These are phyloP conservation scores for Sminthurides bifidus DNA, from an alignment of 1,140 invertebrate genomes.

Conservation along the genomic window DNA sequence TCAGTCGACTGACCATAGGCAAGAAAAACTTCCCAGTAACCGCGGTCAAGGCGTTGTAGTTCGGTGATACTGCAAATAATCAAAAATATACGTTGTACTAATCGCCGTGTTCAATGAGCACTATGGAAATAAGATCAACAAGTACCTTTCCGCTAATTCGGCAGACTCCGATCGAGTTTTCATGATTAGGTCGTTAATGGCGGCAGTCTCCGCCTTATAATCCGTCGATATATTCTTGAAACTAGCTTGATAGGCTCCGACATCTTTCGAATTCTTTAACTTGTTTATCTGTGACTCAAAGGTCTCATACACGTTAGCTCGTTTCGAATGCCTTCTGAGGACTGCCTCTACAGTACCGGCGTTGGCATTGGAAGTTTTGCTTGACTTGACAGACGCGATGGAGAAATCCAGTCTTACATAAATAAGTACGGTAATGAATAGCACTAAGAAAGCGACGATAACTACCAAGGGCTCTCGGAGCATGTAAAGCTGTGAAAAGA, in stretches of 20 bases:
- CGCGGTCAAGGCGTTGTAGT: constrained; percentile 31
- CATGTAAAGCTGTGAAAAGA: constrained; percentile 42
- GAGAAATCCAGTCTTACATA: constrained; percentile 94
- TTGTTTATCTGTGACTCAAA: constrained; percentile 53
- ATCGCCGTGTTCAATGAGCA: background rate
- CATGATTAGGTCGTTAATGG: constrained; percentile 45
- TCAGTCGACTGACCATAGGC: constrained; percentile 47
- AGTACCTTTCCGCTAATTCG: constrained; percentile 46
- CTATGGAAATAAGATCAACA: background rate
- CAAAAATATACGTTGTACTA: constrained; percentile 11
- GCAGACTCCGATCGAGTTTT: constrained; percentile 51
- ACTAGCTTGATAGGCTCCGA: constrained; percentile 40
- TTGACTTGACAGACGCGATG: constrained; percentile 41
- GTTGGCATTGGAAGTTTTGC: constrained; percentile 36
- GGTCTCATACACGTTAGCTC: constrained; percentile 49
- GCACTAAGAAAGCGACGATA: constrained; percentile 70
- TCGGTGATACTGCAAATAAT: constrained; percentile 32
- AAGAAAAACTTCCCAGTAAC: constrained; percentile 35
- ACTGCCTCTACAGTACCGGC: constrained; percentile 38
- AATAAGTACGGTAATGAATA: constrained; percentile 85
- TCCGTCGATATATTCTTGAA: constrained; percentile 48
- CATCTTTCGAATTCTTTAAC: constrained; percentile 53
- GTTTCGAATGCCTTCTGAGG: constrained; percentile 48
- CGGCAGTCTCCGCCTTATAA: constrained; percentile 45
- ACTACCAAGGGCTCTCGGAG: constrained; percentile 87